Percentiles rank a stretch among this genome's conserved stretches.
These are phyloP conservation scores for Eristalis intricaria DNA, from an alignment of 2,888 invertebrate species.

Conservation along the genomic window DNA sequence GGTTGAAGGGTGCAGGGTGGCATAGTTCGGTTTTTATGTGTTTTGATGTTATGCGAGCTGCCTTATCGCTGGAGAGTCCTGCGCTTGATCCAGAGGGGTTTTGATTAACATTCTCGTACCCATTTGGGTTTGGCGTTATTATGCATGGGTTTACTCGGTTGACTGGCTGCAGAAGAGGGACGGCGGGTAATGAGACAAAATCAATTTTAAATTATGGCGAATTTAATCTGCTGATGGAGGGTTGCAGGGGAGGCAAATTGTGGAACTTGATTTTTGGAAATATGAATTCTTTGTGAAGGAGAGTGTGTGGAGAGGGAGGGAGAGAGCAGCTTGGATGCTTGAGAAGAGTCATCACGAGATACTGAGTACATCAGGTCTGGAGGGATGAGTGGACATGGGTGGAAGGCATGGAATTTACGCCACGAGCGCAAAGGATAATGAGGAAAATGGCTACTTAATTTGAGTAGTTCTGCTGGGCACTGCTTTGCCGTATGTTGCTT, in stretches of 20 bases:
- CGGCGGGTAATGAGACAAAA: constrained; percentile 61
- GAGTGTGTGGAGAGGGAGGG: neutral
- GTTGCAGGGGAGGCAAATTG: neutral
- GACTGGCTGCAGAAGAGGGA: constrained; percentile 26
- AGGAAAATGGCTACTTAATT: too few relatives aligned
- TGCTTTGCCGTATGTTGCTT: too few relatives aligned
- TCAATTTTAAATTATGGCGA: constrained; percentile 55
- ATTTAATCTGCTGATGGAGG: neutral
- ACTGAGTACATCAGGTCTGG: too few relatives aligned
- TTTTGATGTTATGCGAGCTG: constrained; percentile 36
- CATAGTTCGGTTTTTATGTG: constrained; percentile 51
- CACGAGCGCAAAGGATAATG: too few relatives aligned
- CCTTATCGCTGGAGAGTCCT: constrained; percentile 37
- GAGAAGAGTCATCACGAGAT: too few relatives aligned
- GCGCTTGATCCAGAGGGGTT: constrained; percentile 41
- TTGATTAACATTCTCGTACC: constrained; percentile 55
- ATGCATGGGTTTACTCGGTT: constrained; percentile 43
- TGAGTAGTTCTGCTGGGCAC: too few relatives aligned
- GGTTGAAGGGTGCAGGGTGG: constrained; percentile 8
- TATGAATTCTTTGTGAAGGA: neutral
- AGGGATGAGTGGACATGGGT: too few relatives aligned
- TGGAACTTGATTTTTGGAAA: neutral
- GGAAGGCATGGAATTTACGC: too few relatives aligned
- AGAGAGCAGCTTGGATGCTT: neutral
- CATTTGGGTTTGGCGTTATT: constrained; percentile 32